These are phyloP conservation scores for Margarornis squamiger DNA, from an alignment of 2,797 vertebrate species.

Conservation along the genomic window DNA sequence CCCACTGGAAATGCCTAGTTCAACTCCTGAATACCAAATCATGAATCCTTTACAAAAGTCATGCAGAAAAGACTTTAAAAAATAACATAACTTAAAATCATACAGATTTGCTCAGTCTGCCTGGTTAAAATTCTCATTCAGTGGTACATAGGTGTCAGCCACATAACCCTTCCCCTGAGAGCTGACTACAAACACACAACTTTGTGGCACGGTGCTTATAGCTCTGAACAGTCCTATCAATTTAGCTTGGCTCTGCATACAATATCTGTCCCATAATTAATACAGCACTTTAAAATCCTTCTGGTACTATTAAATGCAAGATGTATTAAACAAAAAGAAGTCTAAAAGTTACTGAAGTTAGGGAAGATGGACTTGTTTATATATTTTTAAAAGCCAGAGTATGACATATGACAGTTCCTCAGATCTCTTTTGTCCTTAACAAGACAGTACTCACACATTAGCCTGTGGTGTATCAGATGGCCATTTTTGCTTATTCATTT, in stretches of 20 bases:
- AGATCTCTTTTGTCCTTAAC: not conserved
- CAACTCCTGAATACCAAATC: not conserved
- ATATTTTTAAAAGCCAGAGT: not conserved
- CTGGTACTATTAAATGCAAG: slow-evolving; percentile 21
- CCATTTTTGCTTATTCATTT: slow-evolving; percentile 9
- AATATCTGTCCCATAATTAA: slow-evolving; percentile 51
- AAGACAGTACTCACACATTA: not conserved
- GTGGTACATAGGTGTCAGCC: not conserved
- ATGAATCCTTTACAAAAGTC: not conserved
- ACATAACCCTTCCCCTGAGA: not conserved
- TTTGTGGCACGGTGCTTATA: not conserved
- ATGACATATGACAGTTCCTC: not conserved
- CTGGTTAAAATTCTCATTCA: not conserved
- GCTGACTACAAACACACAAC: not conserved
- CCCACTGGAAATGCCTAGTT: not conserved
- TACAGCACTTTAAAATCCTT: slow-evolving; percentile 29
- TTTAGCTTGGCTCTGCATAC: not conserved
- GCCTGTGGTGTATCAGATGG: not conserved
- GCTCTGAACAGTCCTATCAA: not conserved
- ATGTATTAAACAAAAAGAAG: not conserved
- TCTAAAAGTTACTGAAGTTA: not conserved
- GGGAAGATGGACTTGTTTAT: not conserved
- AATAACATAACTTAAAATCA: not conserved
- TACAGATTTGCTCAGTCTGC: not conserved
- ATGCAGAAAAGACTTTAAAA: not conserved